Conservation (phyloP, 2,888 invertebrate genomes). For the Hermaeophaga mercurialis region DNA sequence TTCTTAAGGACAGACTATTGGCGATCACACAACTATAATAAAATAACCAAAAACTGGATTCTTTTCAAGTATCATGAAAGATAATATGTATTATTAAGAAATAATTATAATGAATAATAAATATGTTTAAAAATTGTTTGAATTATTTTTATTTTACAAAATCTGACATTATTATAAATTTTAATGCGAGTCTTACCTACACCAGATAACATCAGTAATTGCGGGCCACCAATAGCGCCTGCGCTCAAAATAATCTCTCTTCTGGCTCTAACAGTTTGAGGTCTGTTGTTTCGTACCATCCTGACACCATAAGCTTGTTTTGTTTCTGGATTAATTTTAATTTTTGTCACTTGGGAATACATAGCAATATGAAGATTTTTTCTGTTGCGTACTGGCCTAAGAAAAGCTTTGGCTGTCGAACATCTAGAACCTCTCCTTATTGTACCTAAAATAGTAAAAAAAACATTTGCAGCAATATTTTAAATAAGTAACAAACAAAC, state of each 20-base stretch:
- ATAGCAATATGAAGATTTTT: conserved; percentile 80
- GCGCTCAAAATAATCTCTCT: conserved; percentile 85
- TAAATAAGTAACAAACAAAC: no score
- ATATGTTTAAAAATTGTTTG: neutral
- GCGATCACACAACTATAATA: no score
- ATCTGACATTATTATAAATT: neutral
- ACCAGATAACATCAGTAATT: conserved; percentile 89
- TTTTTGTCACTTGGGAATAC: conserved; percentile 71
- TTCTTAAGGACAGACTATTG: no score
- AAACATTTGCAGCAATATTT: no score
- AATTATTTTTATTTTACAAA: neutral
- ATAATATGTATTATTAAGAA: no score
- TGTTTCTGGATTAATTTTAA: conserved; percentile 70
- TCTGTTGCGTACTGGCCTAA: conserved; percentile 78
- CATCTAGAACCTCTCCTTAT: conserved; percentile 83
- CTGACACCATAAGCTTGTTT: conserved; percentile 79
- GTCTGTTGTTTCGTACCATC: conserved; percentile 69
- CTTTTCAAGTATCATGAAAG: no score
- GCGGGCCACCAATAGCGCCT: conserved; percentile 87
- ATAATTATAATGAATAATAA: no score
- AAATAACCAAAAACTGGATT: no score
- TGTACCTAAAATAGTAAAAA: conserved; percentile 39
- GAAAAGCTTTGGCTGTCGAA: conserved; percentile 86
- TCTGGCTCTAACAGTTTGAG: conserved; percentile 71
- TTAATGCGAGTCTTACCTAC: conserved; percentile 53